Base-by-base conservation (phyloP, 2,888 invertebrate species). In the Flexamia atlantica region DNA sequence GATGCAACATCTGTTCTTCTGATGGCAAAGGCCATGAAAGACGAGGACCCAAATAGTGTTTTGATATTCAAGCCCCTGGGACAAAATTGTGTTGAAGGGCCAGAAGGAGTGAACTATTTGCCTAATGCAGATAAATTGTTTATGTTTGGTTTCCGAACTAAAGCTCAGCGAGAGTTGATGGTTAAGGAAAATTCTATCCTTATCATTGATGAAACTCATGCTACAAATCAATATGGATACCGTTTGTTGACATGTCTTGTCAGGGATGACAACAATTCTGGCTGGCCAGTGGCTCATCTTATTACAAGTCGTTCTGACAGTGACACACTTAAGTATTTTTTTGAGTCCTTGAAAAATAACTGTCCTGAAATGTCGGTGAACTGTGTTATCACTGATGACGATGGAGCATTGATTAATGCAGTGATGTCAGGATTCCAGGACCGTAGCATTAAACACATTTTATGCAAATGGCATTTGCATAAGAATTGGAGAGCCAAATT, bases 281-380 rank as follows among this genome's bases (percentile, higher is more conserved):
- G 84, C 46, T 84, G 84, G 84, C 84, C 84, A 32, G 84, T 84
- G 14, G 84, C 84, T 5, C 84, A 84, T 64, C 68, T 84, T 1
- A 84, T 84, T 23, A 81, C 84, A 12, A 84, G 84, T 46, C 57
- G 46, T 20, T 81, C 81, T n/a, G 84, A 84, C 28, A 81, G n/a
- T 25, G 32, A 40, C 12, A 80, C 84, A 2, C 23, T 84, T 17
- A 30, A 84, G 17, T 81, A 50, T 70, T 84, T 84, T 23, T 84
- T 84, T 28, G 17, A 81, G 28, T 23, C 36, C 17, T 25, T 84
- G 17, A 40, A 81, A 60, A 1, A n/a, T 0, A 32, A 70, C 2
- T 36, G 36, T 5, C 42, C 23, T 57, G 60, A 79, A n/a, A 0
- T 12, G 23, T 23, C 14, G 14, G 10, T 84, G 5, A 81, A 64